Evolutionary conservation across 2,888 invertebrate species (phyloP).

Genomic region (Ormyrus nitidulus): DNA sequence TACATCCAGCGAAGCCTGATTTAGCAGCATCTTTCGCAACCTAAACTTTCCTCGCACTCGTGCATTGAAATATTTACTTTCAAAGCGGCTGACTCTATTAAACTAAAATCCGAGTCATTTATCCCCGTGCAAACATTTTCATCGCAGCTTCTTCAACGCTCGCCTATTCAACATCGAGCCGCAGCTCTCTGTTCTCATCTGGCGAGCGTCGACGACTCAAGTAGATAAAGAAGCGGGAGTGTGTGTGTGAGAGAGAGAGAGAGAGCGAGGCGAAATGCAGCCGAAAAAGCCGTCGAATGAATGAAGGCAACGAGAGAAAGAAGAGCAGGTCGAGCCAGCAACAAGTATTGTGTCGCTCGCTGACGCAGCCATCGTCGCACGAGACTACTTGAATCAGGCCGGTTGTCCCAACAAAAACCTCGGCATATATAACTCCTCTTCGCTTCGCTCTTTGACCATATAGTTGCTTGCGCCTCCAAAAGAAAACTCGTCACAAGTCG

Average conservation of each 20-base stretch:
- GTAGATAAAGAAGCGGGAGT: neutral
- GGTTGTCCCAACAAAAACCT: conserved; percentile 7
- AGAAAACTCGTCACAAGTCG: too few relatives aligned
- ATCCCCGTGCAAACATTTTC: too few relatives aligned
- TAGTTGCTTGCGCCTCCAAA: too few relatives aligned
- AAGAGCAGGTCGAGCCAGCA: conserved; percentile 8
- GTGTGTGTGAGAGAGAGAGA: neutral
- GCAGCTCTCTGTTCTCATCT: neutral
- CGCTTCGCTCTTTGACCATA: neutral
- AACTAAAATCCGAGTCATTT: too few relatives aligned
- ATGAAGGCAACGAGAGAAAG: neutral
- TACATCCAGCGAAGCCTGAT: too few relatives aligned
- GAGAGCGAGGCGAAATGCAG: too few relatives aligned
- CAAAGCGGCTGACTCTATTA: too few relatives aligned
- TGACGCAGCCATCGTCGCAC: neutral
- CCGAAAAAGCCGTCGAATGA: too few relatives aligned
- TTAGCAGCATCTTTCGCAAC: too few relatives aligned
- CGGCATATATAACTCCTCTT: neutral
- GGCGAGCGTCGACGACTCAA: conserved; percentile 6
- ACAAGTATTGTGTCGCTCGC: conserved; percentile 32
- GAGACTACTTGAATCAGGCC: conserved; percentile 1
- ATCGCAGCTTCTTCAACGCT: neutral
- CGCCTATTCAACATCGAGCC: neutral
- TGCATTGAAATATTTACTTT: too few relatives aligned
- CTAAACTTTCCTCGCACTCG: too few relatives aligned